A percentile compares a stretch with the other conserved stretches of the same genome.
These are phyloP conservation scores for Cantharis lateralis DNA, from an alignment of 2,888 invertebrate genomes.

Conservation along the genomic window DNA sequence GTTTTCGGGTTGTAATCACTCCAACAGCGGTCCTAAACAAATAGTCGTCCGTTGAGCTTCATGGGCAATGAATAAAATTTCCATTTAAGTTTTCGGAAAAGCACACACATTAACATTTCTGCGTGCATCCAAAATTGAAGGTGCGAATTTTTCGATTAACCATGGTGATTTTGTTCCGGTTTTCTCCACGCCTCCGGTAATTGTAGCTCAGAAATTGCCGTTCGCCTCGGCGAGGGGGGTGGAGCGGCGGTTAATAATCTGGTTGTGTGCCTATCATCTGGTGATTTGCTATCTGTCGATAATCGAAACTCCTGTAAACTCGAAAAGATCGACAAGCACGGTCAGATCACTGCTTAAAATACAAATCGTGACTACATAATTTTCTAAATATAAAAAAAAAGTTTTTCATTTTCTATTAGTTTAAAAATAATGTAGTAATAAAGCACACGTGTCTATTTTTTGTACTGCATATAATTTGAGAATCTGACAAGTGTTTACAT, in stretches of 20 bases:
- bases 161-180: neutral
- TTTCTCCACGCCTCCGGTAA: neutral
- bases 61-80: neutral
- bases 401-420: neutral
- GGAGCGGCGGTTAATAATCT: neutral
- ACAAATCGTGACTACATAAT: neutral
- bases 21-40: neutral
- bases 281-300: neutral
- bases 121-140: too few relatives aligned
- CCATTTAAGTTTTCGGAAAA: neutral
- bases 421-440: neutral
- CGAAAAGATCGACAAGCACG: neutral
- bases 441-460: neutral
- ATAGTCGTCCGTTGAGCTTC: neutral
- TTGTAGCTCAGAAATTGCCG: neutral
- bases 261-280: neutral
- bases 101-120: neutral
- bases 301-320: neutral
- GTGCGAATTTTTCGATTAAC: too few relatives aligned
- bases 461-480: neutral
- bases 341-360: neutral
- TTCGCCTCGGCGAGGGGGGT: neutral
- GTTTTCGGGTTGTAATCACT: neutral
- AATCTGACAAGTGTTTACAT: neutral
- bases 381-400: neutral